Base-by-base conservation (phyloP, 2,797 vertebrate genomes). In the Pygocentrus nattereri region DNA sequence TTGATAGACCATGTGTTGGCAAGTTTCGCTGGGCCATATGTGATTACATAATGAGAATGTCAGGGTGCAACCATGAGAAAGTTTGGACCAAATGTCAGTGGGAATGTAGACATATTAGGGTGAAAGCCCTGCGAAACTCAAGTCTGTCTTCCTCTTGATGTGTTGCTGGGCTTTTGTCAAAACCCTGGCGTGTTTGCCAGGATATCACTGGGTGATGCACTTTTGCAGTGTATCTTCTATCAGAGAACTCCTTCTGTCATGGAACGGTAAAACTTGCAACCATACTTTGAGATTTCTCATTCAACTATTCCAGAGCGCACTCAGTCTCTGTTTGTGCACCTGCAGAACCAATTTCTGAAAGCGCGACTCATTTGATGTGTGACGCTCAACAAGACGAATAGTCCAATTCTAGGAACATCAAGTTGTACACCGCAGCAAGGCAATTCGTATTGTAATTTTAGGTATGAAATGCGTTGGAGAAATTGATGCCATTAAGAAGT, bases 361-460 rank as follows among this genome's bases (percentile, higher is more conserved):
- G 64, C 4, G 58, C 18, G 15, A 68, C 59, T 80, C 67, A 38
- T 71, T 71, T 65, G 34, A 78, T 79, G 74, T 59, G 58, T 27
- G 75, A 91, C 85, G 87, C 90, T 86, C 85, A 88, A 87, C 90
- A 92, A 93, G 92, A 94, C 89, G 91, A 93, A 94, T 93, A 89
- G 88, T 93, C 89, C 91, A 91, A 92, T 93, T 93, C 87, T 76
- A 86, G 84, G 64, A 80, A 67, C 76, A 76, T 83, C 76, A 78
- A 79, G 71, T 78, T 30, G 41, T 62, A 70, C n/a, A 49, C 88
- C 88, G 89, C 87, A 91, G 90, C 89, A 85, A 88, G 86, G 88
- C 90, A 85, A 91, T 94, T 94, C 88, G 90, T 92, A 93, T 92
- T 92, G 90, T 91, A 93, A 94, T 93, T 86, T 85, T 90, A 88